Evolutionary conservation across 2,888 invertebrate genomes (phyloP).

Genomic region (Protodeltote pygarga): DNA sequence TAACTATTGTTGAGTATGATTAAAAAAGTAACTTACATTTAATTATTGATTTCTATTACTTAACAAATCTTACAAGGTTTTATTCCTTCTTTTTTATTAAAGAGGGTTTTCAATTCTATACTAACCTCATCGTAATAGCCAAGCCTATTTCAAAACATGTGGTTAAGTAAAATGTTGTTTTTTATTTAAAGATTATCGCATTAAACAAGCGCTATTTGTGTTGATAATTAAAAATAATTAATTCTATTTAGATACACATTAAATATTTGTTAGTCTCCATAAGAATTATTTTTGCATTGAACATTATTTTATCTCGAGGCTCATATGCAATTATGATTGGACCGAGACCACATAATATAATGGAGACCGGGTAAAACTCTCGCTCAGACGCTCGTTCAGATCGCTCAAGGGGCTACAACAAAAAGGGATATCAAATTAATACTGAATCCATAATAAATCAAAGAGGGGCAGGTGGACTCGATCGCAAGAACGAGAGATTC

Average conservation of each 20-base stretch:
- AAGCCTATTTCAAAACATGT: too few species aligned
- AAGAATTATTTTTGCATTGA: conserved; percentile 70
- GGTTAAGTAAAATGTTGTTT: too few species aligned
- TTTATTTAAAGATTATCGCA: too few species aligned
- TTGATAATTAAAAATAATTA: too few species aligned
- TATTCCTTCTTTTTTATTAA: too few species aligned
- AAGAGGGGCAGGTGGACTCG: conserved; percentile 82
- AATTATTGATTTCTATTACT: too few species aligned
- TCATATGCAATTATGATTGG: conserved; percentile 85
- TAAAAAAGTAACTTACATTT: too few species aligned
- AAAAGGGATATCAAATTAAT: conserved; percentile 87
- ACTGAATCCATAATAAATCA: conserved; percentile 87
- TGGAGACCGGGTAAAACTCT: conserved; percentile 76
- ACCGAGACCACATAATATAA: conserved; percentile 82
- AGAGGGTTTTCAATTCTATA: too few species aligned
- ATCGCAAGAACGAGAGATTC: conserved; percentile 76
- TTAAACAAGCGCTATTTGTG: too few species aligned
- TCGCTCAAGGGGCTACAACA: conserved; percentile 84
- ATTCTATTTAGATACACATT: conserved; percentile 14
- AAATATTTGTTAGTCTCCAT: conserved; percentile 48
- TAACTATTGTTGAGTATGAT: too few species aligned
- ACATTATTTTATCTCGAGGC: conserved; percentile 76
- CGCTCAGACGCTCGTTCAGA: conserved; percentile 76
- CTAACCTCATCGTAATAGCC: too few species aligned
- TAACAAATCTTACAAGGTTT: too few species aligned